These are phyloP conservation scores for Hippocampus guttulatus DNA, from an alignment of 2,113 vertebrate species.

Conservation along the genomic window DNA sequence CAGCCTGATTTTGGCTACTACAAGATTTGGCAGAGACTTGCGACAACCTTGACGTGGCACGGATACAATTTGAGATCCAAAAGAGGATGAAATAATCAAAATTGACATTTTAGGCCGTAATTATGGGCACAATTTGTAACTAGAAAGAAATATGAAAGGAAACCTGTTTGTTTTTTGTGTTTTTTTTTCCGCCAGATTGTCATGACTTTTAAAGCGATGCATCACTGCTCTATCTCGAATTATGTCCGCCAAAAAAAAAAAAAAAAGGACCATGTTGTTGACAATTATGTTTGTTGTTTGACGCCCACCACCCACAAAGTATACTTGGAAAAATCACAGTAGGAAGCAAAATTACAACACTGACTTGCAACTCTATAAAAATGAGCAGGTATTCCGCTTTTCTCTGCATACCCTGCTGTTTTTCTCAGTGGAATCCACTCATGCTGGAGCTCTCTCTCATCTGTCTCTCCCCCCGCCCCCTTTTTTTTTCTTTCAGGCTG, in stretches of 20 bases:
- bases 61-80: background rate
- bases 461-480: background rate
- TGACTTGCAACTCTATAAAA: background rate
- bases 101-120: background rate
- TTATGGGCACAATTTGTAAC: background rate
- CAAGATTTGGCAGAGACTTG: background rate
- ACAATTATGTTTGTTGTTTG: background rate
- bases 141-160: background rate
- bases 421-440: slow-evolving; percentile 31
- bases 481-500: slow-evolving; percentile 34
- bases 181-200: background rate
- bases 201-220: background rate
- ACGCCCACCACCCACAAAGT: no score
- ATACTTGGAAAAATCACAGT: background rate
- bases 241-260: background rate
- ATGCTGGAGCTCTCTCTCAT: slow-evolving; percentile 40
- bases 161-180: no score
- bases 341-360: background rate
- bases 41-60: no score
- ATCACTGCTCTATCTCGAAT: background rate
- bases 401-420: background rate
- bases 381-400: background rate
- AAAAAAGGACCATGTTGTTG: background rate
- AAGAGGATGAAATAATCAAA: background rate
- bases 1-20: background rate